Percentiles rank a stretch among this genome's conserved stretches.
Conservation (phyloP, 2,888 invertebrate genomes). For the Eurytoma adleriae region DNA sequence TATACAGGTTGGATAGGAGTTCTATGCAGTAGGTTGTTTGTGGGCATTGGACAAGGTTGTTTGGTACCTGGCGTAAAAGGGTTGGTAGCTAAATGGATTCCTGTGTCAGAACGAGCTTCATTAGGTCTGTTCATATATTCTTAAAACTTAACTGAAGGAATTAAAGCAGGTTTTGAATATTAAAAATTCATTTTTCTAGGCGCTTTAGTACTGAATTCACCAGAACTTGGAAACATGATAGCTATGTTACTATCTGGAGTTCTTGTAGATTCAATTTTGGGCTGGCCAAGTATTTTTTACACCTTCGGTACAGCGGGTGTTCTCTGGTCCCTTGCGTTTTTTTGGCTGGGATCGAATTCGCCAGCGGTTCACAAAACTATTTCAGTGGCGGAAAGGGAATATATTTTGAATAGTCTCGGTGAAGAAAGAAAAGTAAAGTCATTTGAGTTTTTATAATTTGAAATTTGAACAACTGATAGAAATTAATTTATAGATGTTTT, state of each 20-base stretch:
- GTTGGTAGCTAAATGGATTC: conserved; percentile 85
- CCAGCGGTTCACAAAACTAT: conserved; percentile 81
- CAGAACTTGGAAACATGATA: conserved; percentile 83
- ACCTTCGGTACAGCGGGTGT: conserved; percentile 82
- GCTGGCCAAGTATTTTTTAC: conserved; percentile 89
- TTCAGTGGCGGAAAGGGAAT: conserved; percentile 78
- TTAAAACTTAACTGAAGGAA: conserved; percentile 30
- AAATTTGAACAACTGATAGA: too few species aligned
- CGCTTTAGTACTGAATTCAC: conserved; percentile 76
- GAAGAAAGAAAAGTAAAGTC: not conserved
- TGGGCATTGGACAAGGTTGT: conserved; percentile 86
- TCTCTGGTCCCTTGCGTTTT: conserved; percentile 80
- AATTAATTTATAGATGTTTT: too few species aligned
- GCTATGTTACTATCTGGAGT: conserved; percentile 81
- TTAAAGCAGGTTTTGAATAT: not conserved
- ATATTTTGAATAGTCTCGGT: not conserved
- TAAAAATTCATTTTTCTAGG: conserved; percentile 57
- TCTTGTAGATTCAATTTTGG: conserved; percentile 78
- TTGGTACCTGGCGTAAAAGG: conserved; percentile 85
- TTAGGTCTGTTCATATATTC: conserved; percentile 62
- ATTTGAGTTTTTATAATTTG: too few species aligned
- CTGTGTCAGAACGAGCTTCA: conserved; percentile 78
- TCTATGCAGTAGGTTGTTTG: conserved; percentile 82
- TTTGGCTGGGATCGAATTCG: conserved; percentile 81
- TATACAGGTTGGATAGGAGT: conserved; percentile 81